A percentile compares a stretch with the other conserved stretches of the same genome.
Evolutionary conservation across 1,140 invertebrate species (phyloP).

Genomic region (Hetaerina americana): DNA sequence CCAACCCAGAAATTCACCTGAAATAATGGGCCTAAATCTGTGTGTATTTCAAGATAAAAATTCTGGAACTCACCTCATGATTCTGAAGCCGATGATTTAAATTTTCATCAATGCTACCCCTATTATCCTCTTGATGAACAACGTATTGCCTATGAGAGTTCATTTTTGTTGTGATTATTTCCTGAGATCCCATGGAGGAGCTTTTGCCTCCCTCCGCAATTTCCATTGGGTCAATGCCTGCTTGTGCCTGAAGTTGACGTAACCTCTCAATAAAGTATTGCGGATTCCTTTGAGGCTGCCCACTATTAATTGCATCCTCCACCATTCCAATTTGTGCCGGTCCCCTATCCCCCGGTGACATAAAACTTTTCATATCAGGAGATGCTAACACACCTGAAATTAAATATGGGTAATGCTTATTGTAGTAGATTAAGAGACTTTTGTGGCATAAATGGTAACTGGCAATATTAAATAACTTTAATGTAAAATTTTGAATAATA

Average conservation of each 20-base stretch:
- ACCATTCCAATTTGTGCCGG: not conserved
- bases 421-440: too few species aligned
- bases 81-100: not conserved
- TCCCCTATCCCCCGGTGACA: not conserved
- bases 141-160: not conserved
- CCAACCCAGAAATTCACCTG: too few species aligned
- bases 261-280: constrained; percentile 11
- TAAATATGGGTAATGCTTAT: too few species aligned
- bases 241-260: constrained; percentile 9
- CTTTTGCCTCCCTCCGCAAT: not conserved
- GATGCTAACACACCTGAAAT: not conserved
- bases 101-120: not conserved
- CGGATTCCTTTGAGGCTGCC: constrained; percentile 4
- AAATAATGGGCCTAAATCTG: too few species aligned
- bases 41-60: too few species aligned
- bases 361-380: not conserved
- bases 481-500: too few species aligned
- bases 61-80: not conserved
- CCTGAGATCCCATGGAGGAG: not conserved
- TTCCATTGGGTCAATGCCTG: constrained; percentile 6
- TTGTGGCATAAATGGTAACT: too few species aligned
- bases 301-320: not conserved
- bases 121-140: constrained; percentile 1
- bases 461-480: too few species aligned
- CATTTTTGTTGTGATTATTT: not conserved